phyloP scores from a whole-genome alignment of 2,888 invertebrate species.

The Apotomis turbidana region DNA sequence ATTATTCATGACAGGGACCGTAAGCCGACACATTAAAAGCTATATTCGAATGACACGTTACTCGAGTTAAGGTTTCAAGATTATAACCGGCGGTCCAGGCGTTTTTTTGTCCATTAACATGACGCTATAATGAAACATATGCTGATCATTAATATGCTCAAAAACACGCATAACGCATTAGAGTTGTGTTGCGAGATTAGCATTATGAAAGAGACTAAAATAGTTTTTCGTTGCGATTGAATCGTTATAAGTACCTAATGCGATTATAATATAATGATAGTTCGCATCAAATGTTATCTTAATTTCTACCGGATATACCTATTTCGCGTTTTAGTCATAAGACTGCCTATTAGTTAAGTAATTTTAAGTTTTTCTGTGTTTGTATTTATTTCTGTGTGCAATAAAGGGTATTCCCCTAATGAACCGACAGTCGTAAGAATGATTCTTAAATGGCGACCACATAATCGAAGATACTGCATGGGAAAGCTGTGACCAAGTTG shows the following conservation, averaged over 20 bases:
- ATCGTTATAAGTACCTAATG: not conserved
- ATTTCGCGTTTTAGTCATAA: not conserved
- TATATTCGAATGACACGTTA: conserved; percentile 43
- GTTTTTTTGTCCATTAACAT: conserved; percentile 60
- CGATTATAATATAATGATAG: not conserved
- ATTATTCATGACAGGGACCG: not conserved
- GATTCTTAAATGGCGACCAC: too few species aligned
- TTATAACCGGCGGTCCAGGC: conserved; percentile 47
- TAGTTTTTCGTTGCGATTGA: not conserved
- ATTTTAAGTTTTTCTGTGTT: too few species aligned
- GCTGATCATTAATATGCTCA: conserved; percentile 59
- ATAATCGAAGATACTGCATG: too few species aligned
- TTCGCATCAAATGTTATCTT: not conserved
- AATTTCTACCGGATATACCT: not conserved
- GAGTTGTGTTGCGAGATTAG: conserved; percentile 42
- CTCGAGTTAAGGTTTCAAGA: not conserved
- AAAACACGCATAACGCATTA: conserved; percentile 57
- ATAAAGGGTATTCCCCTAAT: too few species aligned
- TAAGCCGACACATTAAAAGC: conserved; percentile 11
- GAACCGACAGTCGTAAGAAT: too few species aligned
- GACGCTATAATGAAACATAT: conserved; percentile 59
- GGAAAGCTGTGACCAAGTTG: too few species aligned
- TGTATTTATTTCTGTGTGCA: too few species aligned
- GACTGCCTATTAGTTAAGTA: too few species aligned
- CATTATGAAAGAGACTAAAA: not conserved